phyloP scores from a whole-genome alignment of 2,113 vertebrate species.

The Gorsachius goisagi region DNA sequence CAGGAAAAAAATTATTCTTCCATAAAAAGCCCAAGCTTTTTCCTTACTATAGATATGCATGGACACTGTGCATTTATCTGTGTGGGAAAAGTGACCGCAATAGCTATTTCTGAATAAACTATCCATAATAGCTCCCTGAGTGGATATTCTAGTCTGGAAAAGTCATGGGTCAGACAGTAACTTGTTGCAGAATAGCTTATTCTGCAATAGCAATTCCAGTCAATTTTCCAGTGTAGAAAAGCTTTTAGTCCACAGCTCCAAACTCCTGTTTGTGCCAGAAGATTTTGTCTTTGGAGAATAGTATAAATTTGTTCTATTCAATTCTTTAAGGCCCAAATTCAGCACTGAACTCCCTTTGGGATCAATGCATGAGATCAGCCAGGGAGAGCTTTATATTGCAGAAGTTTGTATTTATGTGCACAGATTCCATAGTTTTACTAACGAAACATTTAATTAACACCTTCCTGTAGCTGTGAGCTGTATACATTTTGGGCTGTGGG shows the following conservation, averaged over 20 bases:
- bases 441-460: background rate
- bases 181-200: slow-evolving; percentile 8
- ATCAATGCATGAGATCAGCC: background rate
- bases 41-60: background rate
- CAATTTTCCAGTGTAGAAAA: slow-evolving; percentile 2
- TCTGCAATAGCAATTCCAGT: slow-evolving; percentile 39
- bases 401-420: background rate
- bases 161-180: background rate
- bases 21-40: background rate
- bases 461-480: background rate
- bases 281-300: background rate
- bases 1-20: background rate
- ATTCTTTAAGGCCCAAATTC: background rate
- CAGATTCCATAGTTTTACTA: background rate
- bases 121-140: slow-evolving; percentile 1
- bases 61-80: background rate
- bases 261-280: slow-evolving; percentile 5
- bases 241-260: background rate
- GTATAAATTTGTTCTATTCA: background rate
- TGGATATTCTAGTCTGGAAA: slow-evolving; percentile 1
- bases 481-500: background rate
- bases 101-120: background rate
- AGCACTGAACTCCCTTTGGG: background rate
- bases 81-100: background rate
- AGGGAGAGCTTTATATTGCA: background rate